Evolutionary conservation across 2,888 invertebrate species (phyloP).

Genomic region (Phortica magna): DNA sequence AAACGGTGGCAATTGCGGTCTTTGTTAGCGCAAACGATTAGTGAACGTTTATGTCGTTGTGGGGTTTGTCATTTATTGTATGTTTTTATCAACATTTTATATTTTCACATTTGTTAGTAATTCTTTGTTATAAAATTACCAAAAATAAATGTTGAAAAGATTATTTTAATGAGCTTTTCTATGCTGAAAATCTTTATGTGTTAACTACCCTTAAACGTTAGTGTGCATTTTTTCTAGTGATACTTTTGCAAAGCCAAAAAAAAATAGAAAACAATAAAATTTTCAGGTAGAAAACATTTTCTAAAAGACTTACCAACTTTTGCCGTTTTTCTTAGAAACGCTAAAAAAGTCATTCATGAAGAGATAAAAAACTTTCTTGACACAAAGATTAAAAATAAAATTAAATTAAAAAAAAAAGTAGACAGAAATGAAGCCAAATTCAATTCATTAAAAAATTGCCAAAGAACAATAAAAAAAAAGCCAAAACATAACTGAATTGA

Average conservation of each 20-base stretch:
- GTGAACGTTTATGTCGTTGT: background rate
- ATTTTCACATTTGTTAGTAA: no score
- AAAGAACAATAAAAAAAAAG: conserved; percentile 52
- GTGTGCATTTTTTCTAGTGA: no score
- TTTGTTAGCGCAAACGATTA: background rate
- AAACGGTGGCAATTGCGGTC: conserved; percentile 6
- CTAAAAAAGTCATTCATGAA: background rate
- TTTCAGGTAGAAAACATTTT: background rate
- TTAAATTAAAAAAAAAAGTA: background rate
- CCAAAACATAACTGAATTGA: conserved; percentile 48
- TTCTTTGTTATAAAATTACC: no score
- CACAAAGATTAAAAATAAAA: background rate
- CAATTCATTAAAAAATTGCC: conserved; percentile 66
- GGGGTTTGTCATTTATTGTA: no score
- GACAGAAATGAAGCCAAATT: conserved; percentile 48
- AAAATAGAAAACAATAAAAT: no score
- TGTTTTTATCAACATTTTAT: no score
- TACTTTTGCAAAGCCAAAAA: no score
- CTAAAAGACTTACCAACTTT: background rate
- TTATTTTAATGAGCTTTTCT: no score
- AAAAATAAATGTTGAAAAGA: no score
- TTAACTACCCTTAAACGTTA: no score
- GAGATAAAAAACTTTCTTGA: conserved; percentile 2
- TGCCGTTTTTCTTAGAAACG: background rate
- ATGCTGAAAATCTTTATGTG: no score